Base-by-base conservation (phyloP, 2,113 vertebrate genomes). In the Diglossa brunneiventris region DNA sequence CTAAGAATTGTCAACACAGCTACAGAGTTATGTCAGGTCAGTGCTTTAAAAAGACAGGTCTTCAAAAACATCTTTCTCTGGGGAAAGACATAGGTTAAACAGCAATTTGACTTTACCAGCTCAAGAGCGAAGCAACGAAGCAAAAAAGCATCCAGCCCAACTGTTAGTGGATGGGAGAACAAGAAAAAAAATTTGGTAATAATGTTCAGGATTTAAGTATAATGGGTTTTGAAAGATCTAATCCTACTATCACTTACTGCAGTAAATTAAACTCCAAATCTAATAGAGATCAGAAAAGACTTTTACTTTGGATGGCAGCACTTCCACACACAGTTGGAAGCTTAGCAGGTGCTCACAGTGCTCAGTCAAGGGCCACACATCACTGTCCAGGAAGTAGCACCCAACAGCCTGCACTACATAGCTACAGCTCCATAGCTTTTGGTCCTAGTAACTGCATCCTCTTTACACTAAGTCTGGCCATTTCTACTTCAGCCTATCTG, bases 81-180 rank as follows among this genome's bases (percentile, higher is more conserved):
- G 22, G 16, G 30, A 84, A 89, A 16, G 81, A 70, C 1, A 44
- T 5, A 63, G 10, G 30, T 37, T 66, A 77, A 68, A 66, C 6
- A 76, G 10, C 28, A 59, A 39, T 46, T 19, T 28, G 30, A 69
- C 6, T 42, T 61, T 30, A 56, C 17, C 24, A 83, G 22, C 8
- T 78, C 33, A 69, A 47, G 64, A 44, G 6, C 55, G 31, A 72
- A 68, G 21, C 16, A 72, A 23, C 18, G 7, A 10, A 82, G 55
- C 24, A 50, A 50, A 50, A 27, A 15, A 53, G 62, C 12, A n/a
- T 50, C 18, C 47, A 94, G 70, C 6, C 3, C 17, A 22, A 30
- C 6, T 49, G 31, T 35, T 28, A 67, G 21, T 5, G 4, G 11
- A 49, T 8, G 11, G 7, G 3, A 2, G 6, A 74, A 55, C 1